Evolutionary conservation across 1,140 invertebrate species (phyloP), one percentile per base, ranked within the genome.

Genomic region (Drosophila orena): DNA sequence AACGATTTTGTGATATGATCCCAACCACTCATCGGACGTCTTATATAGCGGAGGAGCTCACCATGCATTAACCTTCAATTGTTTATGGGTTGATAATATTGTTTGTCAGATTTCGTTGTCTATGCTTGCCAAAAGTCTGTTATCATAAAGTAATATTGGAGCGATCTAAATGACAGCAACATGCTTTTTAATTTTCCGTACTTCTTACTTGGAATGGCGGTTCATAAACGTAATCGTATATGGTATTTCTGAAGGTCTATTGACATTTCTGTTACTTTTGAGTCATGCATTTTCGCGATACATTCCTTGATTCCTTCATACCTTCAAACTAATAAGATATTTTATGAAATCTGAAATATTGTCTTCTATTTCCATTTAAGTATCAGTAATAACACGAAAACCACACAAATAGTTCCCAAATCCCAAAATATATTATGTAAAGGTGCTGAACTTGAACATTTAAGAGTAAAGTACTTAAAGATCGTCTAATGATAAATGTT

Each of bases 101-200:
- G 56, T 73, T 76, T 71, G 47, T 58, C 44, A 38, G 40, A 74
- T 40, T 50, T 65, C 20, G 15, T 50, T 44, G 50, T 24, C 43
- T 38, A 47, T 40, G 46, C 34, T 38, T 50, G 70, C 40, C 15
- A n/a, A 43, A 61, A 72, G 53, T 44, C 69, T 37, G 20, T 40
- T 40, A 27, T 20, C 65, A 65, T 86, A 86, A 85, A 86, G 46
- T 56, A 77, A 68, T 71, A 66, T 85, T 68, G 60, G 70, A 68
- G 44, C 22, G 47, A 66, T 60, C 40, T 61, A 57, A 46, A 14
- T 24, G 46, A 59, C 38, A 20, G 14, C 8, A 30, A 38, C 35
- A 47, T 61, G 44, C 54, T 40, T 42, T 60, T 14, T 8, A 37
- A 20, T 35, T 52, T 20, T 20, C 20, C 17, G 8, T 17, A 52